Evolutionary conservation across 2,113 vertebrate species (phyloP).

Genomic region (Atherinomorus stipes): DNA sequence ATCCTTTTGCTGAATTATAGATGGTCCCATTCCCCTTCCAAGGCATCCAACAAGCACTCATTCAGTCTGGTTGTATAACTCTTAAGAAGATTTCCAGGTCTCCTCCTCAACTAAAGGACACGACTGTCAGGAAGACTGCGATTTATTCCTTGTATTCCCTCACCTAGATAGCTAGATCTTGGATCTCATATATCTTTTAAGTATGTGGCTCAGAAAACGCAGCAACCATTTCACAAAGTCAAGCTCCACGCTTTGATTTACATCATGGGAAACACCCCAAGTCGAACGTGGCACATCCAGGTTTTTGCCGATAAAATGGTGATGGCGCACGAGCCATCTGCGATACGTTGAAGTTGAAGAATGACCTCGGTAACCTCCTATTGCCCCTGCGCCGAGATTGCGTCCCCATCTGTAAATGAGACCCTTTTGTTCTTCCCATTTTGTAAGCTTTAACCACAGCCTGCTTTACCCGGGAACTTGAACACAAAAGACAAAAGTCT

Average conservation of each 20-base stretch:
- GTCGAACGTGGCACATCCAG: constrained; percentile 49
- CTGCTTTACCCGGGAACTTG: constrained; percentile 16
- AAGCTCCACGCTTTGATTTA: constrained; percentile 72
- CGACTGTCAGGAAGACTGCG: constrained; percentile 46
- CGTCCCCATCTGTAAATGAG: constrained; percentile 52
- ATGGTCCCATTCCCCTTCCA: constrained; percentile 64
- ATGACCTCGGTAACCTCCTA: constrained; percentile 70
- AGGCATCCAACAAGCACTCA: constrained; percentile 62
- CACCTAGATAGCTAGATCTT: constrained; percentile 52
- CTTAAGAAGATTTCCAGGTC: constrained; percentile 50
- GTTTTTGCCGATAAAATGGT: constrained; percentile 72
- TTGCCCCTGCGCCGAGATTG: constrained; percentile 53
- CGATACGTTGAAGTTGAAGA: constrained; percentile 69
- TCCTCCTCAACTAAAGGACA: constrained; percentile 61
- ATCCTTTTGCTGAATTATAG: constrained; percentile 80
- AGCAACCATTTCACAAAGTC: constrained; percentile 73
- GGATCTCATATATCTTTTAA: constrained; percentile 62
- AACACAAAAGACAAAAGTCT: constrained; percentile 31
- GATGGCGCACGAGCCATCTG: constrained; percentile 56
- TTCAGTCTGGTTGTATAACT: constrained; percentile 73
- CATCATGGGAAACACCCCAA: constrained; percentile 68
- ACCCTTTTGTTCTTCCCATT: constrained; percentile 45
- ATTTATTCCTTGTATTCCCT: constrained; percentile 61
- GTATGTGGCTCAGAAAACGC: constrained; percentile 65
- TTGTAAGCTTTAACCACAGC: constrained; percentile 43